Conservation (phyloP, 2,797 vertebrate species). For the Carapus acus region DNA sequence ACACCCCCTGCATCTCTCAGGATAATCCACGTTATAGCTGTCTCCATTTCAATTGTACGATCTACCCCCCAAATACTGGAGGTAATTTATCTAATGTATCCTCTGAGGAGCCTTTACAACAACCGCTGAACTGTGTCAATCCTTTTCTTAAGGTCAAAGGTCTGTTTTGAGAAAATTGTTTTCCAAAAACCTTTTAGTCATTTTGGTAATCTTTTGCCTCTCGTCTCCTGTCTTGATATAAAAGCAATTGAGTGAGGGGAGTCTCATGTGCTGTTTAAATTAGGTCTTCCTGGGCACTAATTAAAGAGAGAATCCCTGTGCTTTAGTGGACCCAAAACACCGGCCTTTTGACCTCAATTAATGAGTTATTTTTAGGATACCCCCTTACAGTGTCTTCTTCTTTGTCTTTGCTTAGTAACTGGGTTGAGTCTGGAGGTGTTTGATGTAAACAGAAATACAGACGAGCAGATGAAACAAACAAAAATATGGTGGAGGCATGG, state of each 20-base stretch:
- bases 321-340: slow-evolving; percentile 65
- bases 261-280: slow-evolving; percentile 67
- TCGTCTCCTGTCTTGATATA: slow-evolving; percentile 58
- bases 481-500: slow-evolving; percentile 12
- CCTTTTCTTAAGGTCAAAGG: slow-evolving; percentile 43
- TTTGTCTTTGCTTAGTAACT: slow-evolving; percentile 50
- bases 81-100: slow-evolving; percentile 42
- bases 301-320: slow-evolving; percentile 71
- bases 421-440: slow-evolving; percentile 39
- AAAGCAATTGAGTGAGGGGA: slow-evolving; percentile 69
- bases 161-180: slow-evolving; percentile 56
- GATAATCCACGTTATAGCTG: slow-evolving; percentile 52
- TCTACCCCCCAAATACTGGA: slow-evolving; percentile 19
- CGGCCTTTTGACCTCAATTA: slow-evolving; percentile 75
- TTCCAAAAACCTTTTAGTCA: slow-evolving; percentile 41
- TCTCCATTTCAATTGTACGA: slow-evolving; percentile 51
- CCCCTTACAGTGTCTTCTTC: slow-evolving; percentile 38
- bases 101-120: slow-evolving; percentile 48
- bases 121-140: slow-evolving; percentile 31
- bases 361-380: slow-evolving; percentile 69
- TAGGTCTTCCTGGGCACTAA: slow-evolving; percentile 76
- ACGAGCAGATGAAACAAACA: slow-evolving; percentile 33
- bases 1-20: slow-evolving; percentile 55
- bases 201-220: slow-evolving; percentile 45
- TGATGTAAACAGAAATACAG: slow-evolving; percentile 49